Percentiles rank a stretch among this genome's conserved stretches.
phyloP scores from a whole-genome alignment of 2,888 invertebrate genomes.

The Ectropis crepuscularia region DNA sequence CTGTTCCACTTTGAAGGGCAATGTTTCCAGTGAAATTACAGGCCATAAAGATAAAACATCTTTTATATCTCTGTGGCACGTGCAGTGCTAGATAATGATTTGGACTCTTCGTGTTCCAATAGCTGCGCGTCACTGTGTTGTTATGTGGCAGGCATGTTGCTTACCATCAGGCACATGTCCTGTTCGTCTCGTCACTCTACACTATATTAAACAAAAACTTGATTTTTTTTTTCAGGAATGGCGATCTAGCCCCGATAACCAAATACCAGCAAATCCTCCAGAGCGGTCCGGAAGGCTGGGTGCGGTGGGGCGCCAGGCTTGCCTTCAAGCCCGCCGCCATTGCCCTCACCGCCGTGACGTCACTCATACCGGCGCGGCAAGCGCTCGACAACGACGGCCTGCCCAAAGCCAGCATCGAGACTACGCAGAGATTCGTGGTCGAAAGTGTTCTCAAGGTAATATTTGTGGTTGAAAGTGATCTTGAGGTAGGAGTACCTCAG shows the following conservation, averaged over 20 bases:
- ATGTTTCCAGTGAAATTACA: too few relatives aligned
- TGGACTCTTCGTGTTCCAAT: too few relatives aligned
- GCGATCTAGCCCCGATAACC: slow-evolving; percentile 66
- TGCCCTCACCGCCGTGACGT: slow-evolving; percentile 68
- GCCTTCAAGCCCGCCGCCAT: slow-evolving; percentile 74
- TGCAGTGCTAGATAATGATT: too few relatives aligned
- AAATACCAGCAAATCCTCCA: slow-evolving; percentile 76
- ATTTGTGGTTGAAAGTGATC: background rate
- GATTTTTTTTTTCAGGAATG: slow-evolving; percentile 55
- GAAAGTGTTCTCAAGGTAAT: slow-evolving; percentile 71
- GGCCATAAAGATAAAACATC: too few relatives aligned
- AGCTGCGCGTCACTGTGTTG: too few relatives aligned
- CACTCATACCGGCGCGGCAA: slow-evolving; percentile 65
- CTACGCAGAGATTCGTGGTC: slow-evolving; percentile 73
- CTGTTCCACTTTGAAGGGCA: too few relatives aligned
- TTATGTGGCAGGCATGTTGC: too few relatives aligned
- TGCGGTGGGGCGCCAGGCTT: slow-evolving; percentile 73
- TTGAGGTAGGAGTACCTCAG: too few relatives aligned
- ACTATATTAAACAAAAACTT: too few relatives aligned
- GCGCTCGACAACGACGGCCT: slow-evolving; percentile 66
- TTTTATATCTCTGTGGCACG: too few relatives aligned
- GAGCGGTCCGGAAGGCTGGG: slow-evolving; percentile 75
- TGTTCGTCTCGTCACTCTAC: too few relatives aligned
- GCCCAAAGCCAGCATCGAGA: slow-evolving; percentile 72
- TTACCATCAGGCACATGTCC: too few relatives aligned